These are phyloP conservation scores for Acomys russatus DNA, from an alignment of 2,797 vertebrate genomes.

Conservation along the genomic window DNA sequence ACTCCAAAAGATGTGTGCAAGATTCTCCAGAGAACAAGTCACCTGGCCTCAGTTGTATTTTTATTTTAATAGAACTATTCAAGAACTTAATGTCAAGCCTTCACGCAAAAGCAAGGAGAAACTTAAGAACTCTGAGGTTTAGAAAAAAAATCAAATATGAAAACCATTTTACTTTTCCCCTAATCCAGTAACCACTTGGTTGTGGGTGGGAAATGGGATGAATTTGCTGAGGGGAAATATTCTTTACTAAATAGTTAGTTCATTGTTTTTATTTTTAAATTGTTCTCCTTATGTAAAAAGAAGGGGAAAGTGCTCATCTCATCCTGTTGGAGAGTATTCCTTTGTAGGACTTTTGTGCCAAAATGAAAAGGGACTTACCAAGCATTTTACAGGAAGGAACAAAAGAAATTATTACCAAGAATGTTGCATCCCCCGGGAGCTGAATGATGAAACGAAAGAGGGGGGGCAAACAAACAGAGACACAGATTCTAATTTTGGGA, in stretches of 20 bases:
- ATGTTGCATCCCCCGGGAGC: not conserved
- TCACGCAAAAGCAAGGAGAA: not conserved
- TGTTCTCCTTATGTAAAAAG: not conserved
- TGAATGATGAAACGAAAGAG: not conserved
- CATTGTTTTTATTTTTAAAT: constrained; percentile 7
- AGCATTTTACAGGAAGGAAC: constrained; percentile 23
- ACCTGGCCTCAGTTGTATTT: not conserved
- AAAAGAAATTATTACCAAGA: constrained; percentile 31
- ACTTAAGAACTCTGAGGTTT: not conserved
- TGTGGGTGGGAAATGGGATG: not conserved
- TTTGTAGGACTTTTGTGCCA: not conserved
- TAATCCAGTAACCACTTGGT: not conserved
- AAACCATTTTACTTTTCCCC: not conserved
- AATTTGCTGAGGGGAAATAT: not conserved
- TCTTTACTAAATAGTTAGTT: not conserved
- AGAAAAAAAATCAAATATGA: not conserved
- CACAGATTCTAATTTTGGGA: not conserved
- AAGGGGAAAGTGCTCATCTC: not conserved
- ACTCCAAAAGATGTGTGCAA: not conserved
- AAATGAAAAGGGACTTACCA: not conserved
- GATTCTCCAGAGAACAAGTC: not conserved
- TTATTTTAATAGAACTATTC: constrained; percentile 4
- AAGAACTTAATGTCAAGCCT: constrained; percentile 39
- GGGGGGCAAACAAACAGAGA: constrained; percentile 7
- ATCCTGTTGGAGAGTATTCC: not conserved